These are phyloP conservation scores for Phaethon lepturus DNA, from an alignment of 2,113 vertebrate genomes.

Conservation along the genomic window DNA sequence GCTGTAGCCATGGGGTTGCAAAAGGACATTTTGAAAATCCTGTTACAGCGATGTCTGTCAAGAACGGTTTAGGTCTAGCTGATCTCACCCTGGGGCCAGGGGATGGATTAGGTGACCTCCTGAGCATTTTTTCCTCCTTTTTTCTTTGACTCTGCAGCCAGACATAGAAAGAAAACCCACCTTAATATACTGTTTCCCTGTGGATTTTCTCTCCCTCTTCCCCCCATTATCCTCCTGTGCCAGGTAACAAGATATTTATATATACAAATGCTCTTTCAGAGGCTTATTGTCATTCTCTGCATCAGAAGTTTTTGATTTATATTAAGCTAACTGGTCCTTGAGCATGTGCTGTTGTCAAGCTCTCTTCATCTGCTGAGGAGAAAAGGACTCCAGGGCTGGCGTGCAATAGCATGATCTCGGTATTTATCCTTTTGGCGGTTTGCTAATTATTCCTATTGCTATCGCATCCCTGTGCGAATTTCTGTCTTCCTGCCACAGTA, in stretches of 20 bases:
- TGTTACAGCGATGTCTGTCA: not conserved
- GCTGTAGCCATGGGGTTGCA: not conserved
- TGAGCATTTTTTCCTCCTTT: not conserved
- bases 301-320: slow-evolving; percentile 25
- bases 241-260: not conserved
- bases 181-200: not conserved
- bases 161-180: not conserved
- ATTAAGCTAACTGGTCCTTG: slow-evolving; percentile 35
- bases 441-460: slow-evolving; percentile 68
- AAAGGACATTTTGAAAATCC: not conserved
- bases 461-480: not conserved
- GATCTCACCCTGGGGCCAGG: not conserved
- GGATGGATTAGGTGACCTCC: slow-evolving; percentile 4
- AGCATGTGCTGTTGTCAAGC: slow-evolving; percentile 61
- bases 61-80: not conserved
- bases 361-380: not conserved
- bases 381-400: not conserved
- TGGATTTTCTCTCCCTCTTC: not conserved
- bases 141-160: not conserved
- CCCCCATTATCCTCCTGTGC: not conserved
- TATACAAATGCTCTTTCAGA: not conserved
- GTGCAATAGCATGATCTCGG: slow-evolving; percentile 5
- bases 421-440: slow-evolving; percentile 66
- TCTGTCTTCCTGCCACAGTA: slow-evolving; percentile 52
- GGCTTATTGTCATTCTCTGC: slow-evolving; percentile 2